Evolutionary conservation across 2,113 vertebrate species (phyloP).

Genomic region (Ailurus styani): DNA sequence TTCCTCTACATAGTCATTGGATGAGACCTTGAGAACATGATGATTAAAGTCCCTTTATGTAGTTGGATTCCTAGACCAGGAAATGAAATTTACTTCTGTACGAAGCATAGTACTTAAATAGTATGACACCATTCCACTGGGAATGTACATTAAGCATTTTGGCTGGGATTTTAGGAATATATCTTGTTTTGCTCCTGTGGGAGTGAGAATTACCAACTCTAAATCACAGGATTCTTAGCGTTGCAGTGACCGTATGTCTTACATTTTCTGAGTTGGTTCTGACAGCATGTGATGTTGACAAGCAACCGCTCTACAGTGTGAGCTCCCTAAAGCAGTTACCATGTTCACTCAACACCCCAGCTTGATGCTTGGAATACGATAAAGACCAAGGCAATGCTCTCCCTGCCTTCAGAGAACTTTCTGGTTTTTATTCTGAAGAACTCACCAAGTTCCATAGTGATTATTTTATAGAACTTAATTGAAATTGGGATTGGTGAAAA

Average conservation of each 20-base stretch:
- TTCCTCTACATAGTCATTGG: not conserved
- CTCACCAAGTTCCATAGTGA: not conserved
- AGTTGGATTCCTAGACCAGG: not conserved
- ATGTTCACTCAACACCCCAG: not conserved
- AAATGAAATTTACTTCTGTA: not conserved
- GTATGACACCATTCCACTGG: not conserved
- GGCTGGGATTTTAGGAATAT: not conserved
- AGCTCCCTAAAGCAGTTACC: not conserved
- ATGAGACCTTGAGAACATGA: not conserved
- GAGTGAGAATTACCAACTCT: not conserved
- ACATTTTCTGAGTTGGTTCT: not conserved
- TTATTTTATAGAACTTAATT: not conserved
- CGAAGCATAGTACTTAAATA: not conserved
- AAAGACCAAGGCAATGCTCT: not conserved
- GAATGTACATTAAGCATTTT: not conserved
- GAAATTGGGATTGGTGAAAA: not conserved
- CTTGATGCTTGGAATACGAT: not conserved
- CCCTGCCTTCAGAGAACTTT: not conserved
- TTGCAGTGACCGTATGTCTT: not conserved
- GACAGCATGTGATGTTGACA: not conserved
- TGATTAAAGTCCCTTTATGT: not conserved
- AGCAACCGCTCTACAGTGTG: not conserved
- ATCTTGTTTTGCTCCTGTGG: not conserved
- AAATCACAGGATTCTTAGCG: not conserved
- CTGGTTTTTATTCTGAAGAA: not conserved